Evolutionary conservation across 2,888 invertebrate genomes (phyloP), one percentile per base, ranked within the genome.

Genomic region (Acleris laterana): DNA sequence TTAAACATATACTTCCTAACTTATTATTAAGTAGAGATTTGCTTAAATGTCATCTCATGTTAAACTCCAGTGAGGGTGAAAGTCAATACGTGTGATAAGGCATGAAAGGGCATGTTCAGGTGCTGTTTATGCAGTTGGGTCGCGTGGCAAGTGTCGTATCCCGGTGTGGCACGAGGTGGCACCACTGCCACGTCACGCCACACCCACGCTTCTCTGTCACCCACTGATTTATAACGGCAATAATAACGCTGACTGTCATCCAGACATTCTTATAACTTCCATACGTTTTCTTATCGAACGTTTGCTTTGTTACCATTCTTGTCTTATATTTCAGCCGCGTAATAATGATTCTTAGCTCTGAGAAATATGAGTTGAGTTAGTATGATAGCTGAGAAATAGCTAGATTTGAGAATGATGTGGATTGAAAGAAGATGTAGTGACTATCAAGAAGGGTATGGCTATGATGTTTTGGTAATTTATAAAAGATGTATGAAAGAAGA

Each of bases 221-320:
- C 68, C 77, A 65, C 85, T 92, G 92, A 93, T 92, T 92, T 93
- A 93, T 91, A 89, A 84, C 86, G 74, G 85, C 87, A 91, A 91
- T 93, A 32, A 91, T 90, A 90, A 86, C 86, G 87, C 85, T 82
- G 80, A 85, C 81, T 89, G 88, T 88, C 91, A 89, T 86, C 86
- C 79, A 87, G 86, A 87, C 88, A 90, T 89, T 91, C 90, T 89
- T 88, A 90, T 90, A 90, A 87, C 88, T 82, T 82, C 78, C 82
- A 83, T 85, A 84, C 76, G 70, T 74, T 71, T 76, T 72, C 71
- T 70, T 79, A 77, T 71, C 75, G 79, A 77, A 63, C 56, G 67
- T 78, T 79, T 77, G 78, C 74, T 81, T 79, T 83, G 79, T 80
- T 82, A 80, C 78, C 70, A 61, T 63, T 63, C 68, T 42, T 69